Evolutionary conservation across 1,140 invertebrate species (phyloP).

Genomic region (Drosophila orena): DNA sequence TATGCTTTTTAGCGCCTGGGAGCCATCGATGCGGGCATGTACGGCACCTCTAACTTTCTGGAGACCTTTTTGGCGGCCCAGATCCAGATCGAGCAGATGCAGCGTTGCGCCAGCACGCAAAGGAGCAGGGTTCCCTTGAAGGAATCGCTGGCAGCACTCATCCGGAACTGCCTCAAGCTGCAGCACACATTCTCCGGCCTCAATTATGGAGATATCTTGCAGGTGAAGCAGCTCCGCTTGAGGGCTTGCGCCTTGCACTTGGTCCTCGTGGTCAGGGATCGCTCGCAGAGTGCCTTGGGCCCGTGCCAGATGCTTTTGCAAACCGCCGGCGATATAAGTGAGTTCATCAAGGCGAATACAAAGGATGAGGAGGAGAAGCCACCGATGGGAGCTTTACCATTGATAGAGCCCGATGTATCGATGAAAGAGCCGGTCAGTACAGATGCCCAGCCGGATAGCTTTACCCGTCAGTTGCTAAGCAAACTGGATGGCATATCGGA

Average conservation of each 20-base stretch:
- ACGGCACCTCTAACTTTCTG: conserved; percentile 94
- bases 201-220: conserved; percentile 89
- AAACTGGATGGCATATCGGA: conserved; percentile 92
- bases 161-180: conserved; percentile 90
- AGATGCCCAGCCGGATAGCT: conserved; percentile 87
- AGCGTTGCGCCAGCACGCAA: conserved; percentile 71
- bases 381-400: neutral
- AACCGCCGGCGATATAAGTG: conserved; percentile 75
- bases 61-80: conserved; percentile 91
- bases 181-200: conserved; percentile 94
- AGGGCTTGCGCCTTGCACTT: conserved; percentile 94
- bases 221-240: conserved; percentile 93
- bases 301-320: conserved; percentile 85
- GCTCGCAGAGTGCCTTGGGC: conserved; percentile 85
- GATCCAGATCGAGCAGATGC: conserved; percentile 85
- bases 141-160: conserved; percentile 86
- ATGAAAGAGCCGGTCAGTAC: neutral
- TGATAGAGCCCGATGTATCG: neutral
- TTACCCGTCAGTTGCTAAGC: conserved; percentile 91
- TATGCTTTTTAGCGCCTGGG: conserved; percentile 86
- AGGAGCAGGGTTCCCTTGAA: conserved; percentile 75
- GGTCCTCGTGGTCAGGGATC: conserved; percentile 88
- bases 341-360: conserved; percentile 84
- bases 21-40: conserved; percentile 93
- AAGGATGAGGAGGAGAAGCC: conserved; percentile 38